Percentiles rank a stretch among this genome's conserved stretches.
Conservation (phyloP, 2,888 invertebrate genomes). For the Xanthorhoe spadicearia region DNA sequence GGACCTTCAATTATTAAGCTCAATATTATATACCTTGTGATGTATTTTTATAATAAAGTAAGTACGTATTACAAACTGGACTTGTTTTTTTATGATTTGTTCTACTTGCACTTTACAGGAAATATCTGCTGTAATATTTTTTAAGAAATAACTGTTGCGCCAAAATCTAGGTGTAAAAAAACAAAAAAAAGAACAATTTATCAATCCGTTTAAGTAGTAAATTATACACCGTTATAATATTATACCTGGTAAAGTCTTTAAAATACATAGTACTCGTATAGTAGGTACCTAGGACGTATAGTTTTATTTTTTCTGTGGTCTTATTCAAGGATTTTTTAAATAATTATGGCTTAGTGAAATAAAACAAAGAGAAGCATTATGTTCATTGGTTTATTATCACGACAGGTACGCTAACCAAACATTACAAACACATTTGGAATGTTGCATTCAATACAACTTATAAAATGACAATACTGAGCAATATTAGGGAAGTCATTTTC, state of each 20-base stretch:
- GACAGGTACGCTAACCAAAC: constrained; percentile 49
- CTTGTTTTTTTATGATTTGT: constrained; percentile 10
- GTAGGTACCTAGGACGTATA: no score
- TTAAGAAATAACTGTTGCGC: no score
- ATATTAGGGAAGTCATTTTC: constrained; percentile 40
- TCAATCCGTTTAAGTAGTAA: no score
- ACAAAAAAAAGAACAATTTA: no score
- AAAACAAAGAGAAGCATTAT: constrained; percentile 25
- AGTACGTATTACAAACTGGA: constrained; percentile 44
- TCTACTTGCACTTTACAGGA: no score
- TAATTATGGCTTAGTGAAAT: not conserved
- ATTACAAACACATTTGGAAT: constrained; percentile 56
- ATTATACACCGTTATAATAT: no score
- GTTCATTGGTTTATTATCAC: constrained; percentile 80
- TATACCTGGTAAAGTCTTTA: no score
- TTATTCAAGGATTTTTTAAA: no score
- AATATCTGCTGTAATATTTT: no score
- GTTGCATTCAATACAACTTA: constrained; percentile 52
- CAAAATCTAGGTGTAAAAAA: no score
- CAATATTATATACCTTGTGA: constrained; percentile 81
- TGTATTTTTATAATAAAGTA: constrained; percentile 81
- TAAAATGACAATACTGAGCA: constrained; percentile 48
- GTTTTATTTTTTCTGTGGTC: no score
- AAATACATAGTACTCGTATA: no score
- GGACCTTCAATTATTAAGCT: constrained; percentile 80